A percentile compares a stretch with the other conserved stretches of the same genome.
phyloP scores from a whole-genome alignment of 2,797 vertebrate species.

The Cephalopachus bancanus region DNA sequence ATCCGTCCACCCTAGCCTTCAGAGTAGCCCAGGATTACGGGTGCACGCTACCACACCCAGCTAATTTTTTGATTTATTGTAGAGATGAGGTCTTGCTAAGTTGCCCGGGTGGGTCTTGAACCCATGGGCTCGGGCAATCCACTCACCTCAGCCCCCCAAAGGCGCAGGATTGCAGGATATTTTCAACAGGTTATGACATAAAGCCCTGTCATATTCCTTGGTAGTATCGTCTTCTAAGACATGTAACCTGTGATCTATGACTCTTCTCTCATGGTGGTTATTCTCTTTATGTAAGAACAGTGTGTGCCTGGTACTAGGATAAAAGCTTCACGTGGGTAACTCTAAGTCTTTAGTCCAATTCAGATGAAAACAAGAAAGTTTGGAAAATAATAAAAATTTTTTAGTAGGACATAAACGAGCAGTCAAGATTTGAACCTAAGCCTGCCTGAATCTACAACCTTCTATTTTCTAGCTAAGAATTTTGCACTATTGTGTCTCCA shows the following conservation, averaged over 20 bases:
- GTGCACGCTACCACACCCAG: too few relatives aligned
- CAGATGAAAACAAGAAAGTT: not conserved
- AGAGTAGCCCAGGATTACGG: too few relatives aligned
- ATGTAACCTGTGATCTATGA: rapidly evolving
- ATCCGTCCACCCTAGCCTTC: too few relatives aligned
- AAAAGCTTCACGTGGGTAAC: rapidly evolving
- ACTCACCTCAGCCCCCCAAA: too few relatives aligned
- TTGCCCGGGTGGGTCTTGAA: too few relatives aligned
- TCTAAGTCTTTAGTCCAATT: not conserved
- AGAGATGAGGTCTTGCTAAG: too few relatives aligned
- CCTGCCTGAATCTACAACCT: not conserved
- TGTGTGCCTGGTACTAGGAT: not conserved
- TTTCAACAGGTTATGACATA: not conserved
- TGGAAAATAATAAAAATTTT: not conserved
- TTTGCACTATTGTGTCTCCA: not conserved
- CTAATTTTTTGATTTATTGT: too few relatives aligned
- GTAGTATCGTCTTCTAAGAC: not conserved
- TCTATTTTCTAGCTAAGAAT: not conserved
- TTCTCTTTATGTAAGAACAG: not conserved
- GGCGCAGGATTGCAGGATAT: too few relatives aligned
- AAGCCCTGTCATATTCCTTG: rapidly evolving
- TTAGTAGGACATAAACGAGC: not conserved
- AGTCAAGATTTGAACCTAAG: not conserved
- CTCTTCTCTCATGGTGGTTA: rapidly evolving
- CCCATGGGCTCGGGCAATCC: too few relatives aligned